Conservation (phyloP, 2,797 vertebrate genomes). For the Gastrophryne carolinensis region DNA sequence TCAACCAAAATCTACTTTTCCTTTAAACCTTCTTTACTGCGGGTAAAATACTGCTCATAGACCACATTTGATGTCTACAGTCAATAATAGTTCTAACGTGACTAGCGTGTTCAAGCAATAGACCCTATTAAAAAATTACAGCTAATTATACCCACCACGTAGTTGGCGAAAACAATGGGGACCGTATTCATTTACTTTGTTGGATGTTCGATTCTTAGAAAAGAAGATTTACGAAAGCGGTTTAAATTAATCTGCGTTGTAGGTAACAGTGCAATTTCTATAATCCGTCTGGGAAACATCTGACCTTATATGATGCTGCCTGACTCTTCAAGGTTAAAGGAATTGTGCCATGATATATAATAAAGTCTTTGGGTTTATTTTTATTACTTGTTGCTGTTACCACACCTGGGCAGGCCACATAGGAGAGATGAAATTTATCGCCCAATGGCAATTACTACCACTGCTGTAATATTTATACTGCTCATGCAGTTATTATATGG, state of each 20-base stretch:
- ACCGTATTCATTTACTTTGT: conserved; percentile 60
- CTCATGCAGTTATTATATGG: background rate
- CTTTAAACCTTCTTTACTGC: too few relatives aligned
- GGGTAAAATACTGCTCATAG: too few relatives aligned
- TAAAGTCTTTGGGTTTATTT: background rate
- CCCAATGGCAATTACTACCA: conserved; percentile 4
- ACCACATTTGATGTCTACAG: too few relatives aligned
- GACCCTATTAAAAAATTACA: too few relatives aligned
- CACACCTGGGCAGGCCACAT: conserved; percentile 28
- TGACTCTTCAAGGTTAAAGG: background rate
- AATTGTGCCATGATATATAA: background rate
- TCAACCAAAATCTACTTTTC: too few relatives aligned
- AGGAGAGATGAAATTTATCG: conserved; percentile 12
- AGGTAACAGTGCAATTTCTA: conserved; percentile 28
- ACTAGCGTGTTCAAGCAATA: too few relatives aligned
- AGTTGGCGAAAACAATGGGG: conserved; percentile 11
- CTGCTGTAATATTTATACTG: background rate
- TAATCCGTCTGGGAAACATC: conserved; percentile 41
- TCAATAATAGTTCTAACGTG: too few relatives aligned
- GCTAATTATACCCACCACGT: background rate
- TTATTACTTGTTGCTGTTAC: background rate
- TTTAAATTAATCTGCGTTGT: conserved; percentile 55
- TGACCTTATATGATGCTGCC: conserved; percentile 26
- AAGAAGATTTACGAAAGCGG: conserved; percentile 68
- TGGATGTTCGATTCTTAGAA: conserved; percentile 61